Evolutionary conservation across 1,140 invertebrate species (phyloP).

Genomic region (Thereuonema tuberculata): DNA sequence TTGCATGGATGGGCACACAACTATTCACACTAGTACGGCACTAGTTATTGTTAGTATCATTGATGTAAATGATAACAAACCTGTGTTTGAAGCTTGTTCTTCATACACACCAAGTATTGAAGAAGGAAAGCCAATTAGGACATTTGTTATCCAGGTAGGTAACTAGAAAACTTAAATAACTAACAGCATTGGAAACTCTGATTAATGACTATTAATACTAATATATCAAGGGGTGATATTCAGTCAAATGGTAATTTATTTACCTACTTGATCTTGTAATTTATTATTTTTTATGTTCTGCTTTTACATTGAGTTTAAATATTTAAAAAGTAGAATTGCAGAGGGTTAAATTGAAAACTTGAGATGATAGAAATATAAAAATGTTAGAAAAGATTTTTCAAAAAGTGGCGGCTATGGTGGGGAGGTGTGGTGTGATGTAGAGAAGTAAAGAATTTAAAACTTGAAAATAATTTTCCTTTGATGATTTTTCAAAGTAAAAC

Average conservation of each 20-base stretch:
- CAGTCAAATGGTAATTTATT: background rate
- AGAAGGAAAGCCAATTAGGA: constrained; percentile 47
- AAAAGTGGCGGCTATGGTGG: too few relatives aligned
- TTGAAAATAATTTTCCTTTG: too few relatives aligned
- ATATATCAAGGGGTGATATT: background rate
- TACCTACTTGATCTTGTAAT: background rate
- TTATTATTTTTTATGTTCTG: constrained; percentile 18
- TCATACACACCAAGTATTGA: constrained; percentile 48
- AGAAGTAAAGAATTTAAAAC: too few relatives aligned
- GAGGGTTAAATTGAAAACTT: too few relatives aligned
- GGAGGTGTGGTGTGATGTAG: too few relatives aligned
- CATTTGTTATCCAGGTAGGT: constrained; percentile 45
- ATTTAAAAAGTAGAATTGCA: too few relatives aligned
- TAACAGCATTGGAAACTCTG: background rate
- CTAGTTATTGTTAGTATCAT: constrained; percentile 42
- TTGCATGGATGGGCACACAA: background rate
- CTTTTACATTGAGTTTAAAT: too few relatives aligned
- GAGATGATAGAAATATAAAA: too few relatives aligned
- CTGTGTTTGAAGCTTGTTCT: constrained; percentile 54
- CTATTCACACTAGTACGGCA: background rate
- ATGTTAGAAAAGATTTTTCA: too few relatives aligned
- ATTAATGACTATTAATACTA: background rate
- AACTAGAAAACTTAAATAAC: background rate
- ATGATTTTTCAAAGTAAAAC: too few relatives aligned
- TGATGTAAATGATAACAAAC: constrained; percentile 78